These are phyloP conservation scores for Pandemis cinnamomeana DNA, from an alignment of 2,888 invertebrate genomes.

Conservation along the genomic window DNA sequence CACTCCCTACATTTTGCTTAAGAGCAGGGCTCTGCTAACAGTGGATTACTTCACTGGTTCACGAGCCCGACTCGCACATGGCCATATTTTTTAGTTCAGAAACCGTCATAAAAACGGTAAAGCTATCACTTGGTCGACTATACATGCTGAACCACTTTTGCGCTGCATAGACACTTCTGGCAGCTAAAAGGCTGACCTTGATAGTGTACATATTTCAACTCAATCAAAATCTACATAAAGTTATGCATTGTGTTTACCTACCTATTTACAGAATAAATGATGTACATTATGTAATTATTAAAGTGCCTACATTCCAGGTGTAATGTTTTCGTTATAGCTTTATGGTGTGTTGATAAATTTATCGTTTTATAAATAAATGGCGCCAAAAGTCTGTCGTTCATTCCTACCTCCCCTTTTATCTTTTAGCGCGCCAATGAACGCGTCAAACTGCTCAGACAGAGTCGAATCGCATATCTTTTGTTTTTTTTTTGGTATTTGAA, in stretches of 20 bases:
- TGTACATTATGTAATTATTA: constrained; percentile 50
- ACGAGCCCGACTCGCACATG: no score
- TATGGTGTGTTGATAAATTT: constrained; percentile 61
- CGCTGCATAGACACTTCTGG: neutral
- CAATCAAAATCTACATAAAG: constrained; percentile 2
- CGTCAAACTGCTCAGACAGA: neutral
- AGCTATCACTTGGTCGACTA: no score
- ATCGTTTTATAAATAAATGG: constrained; percentile 62
- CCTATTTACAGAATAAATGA: constrained; percentile 23
- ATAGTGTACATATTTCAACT: neutral
- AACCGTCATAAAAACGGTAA: no score
- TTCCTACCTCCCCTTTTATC: constrained; percentile 1
- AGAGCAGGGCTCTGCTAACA: no score
- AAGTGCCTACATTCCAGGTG: constrained; percentile 83
- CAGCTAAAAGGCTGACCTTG: neutral
- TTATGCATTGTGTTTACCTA: constrained; percentile 8
- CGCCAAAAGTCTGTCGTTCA: constrained; percentile 45
- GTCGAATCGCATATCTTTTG: no score
- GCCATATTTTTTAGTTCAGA: no score
- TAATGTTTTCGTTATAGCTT: constrained; percentile 57
- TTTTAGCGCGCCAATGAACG: neutral
- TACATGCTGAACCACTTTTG: no score
- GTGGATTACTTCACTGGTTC: no score
- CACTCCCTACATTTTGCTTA: no score
- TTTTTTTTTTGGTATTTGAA: constrained; percentile 33